Percentiles rank a stretch among this genome's conserved stretches.
Evolutionary conservation across 2,113 vertebrate species (phyloP).

Genomic region (Tragelaphus buxtoni): DNA sequence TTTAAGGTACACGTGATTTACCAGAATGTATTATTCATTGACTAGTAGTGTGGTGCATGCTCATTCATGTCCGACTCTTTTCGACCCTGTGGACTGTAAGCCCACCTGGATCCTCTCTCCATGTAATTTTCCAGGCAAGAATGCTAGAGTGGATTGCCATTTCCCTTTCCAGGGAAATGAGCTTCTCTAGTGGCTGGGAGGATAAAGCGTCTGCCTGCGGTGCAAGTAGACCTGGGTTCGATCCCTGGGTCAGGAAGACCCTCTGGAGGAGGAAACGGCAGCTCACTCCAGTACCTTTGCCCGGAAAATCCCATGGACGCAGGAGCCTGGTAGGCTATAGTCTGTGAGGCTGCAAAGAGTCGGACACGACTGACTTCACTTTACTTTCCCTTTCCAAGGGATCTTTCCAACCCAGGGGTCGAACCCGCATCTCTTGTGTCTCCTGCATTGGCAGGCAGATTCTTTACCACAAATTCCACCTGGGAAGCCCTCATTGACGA

Average conservation of each 20-base stretch:
- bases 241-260: too few relatives aligned
- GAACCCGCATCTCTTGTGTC: background rate
- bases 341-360: too few relatives aligned
- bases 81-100: background rate
- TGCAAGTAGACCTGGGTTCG: too few relatives aligned
- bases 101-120: background rate
- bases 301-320: too few relatives aligned
- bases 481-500: background rate
- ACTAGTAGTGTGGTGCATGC: background rate
- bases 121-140: background rate
- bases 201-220: too few relatives aligned
- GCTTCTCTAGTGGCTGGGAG: too few relatives aligned
- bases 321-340: too few relatives aligned
- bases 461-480: background rate
- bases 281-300: too few relatives aligned
- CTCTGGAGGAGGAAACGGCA: too few relatives aligned
- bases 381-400: background rate
- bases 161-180: background rate
- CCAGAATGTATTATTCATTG: background rate
- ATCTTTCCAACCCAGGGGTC: background rate
- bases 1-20: background rate
- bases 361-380: too few relatives aligned
- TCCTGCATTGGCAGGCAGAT: background rate
- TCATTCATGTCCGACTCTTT: background rate
- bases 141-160: background rate